Evolutionary conservation across 2,113 vertebrate species (phyloP), one percentile per base, ranked within the genome.

Genomic region (Hystrix cristata): DNA sequence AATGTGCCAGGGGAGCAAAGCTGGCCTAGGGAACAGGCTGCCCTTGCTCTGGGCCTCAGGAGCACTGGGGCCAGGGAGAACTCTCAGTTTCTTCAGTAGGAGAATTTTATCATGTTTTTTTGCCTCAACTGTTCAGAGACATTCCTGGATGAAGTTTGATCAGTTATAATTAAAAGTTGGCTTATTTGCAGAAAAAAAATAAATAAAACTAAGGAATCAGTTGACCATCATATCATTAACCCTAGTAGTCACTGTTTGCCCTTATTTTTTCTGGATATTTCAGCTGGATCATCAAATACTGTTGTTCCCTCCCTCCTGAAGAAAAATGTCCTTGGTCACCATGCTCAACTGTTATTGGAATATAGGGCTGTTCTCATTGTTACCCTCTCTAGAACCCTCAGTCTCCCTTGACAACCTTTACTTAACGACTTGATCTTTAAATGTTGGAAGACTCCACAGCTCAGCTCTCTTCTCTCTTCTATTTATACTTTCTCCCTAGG

Each of bases 111-210:
- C 12, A 2, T 95, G 90, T 96, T 93, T 84, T 23, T 23, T 87
- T 90, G 60, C 53, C 74, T 95, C 1, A n/a, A 21, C 91, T 90
- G 59, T 96, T 95, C 57, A 74, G 93, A 90, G 94, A 95, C 60
- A 79, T 93, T 95, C 59, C 64, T 96, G 92, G 83, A 89, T 53
- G 15, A 25, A 43, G 76, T 82, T 92, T 59, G 82, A 57, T 97
- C 88, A 81, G 69, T 98, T 96, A 79, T 12, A 29, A 98, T 97
- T 98, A 98, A 98, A 97, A 97, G 92, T 95, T 95, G 74, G 69
- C 43, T 53, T 91, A 92, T 71, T 76, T 79, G 31, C 64, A 92
- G 43, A 83, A 57, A 90, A 57, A 57, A 78, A 81, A 23, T n/a
- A n/a, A 57, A n/a, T n/a, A 55, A 81, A 59, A 57, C 43, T 55